Evolutionary conservation across 2,797 vertebrate genomes (phyloP), one percentile per base, ranked within the genome.

Genomic region (Apogon talboti): DNA sequence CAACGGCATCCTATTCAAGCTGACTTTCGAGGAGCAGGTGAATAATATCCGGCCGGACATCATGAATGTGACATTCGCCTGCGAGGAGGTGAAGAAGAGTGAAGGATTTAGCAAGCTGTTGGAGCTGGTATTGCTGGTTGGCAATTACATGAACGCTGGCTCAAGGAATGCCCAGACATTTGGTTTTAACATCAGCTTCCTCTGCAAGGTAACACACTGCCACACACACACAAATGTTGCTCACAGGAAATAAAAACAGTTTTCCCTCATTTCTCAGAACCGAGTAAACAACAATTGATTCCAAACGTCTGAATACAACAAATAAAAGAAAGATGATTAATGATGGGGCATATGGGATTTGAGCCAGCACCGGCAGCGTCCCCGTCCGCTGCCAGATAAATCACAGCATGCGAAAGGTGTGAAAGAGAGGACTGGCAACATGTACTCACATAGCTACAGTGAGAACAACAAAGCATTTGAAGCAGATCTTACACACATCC

Each of bases 131-230:
- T 87, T 99, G 24, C 89, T 99, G 59, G 92, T 98, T 35, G 98
- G 98, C 35, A 99, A 99, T 88, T 99, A 96, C 92, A 99, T 99
- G 98, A 99, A 99, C 37, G 94, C 98, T 0, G 98, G 98, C 67
- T 98, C 97, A 9, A 95, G 98, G 84, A 99, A 99, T 0, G 98
- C 97, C 7, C 97, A 98, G 21, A 98, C 97, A 0, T 94, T 99
- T 3, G 98, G 98, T 14, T 99, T 98, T 91, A 98, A 97, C 84
- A 77, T 99, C 91, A 96, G 81, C 83, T 98, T 98, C 76, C 96
- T 99, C 41, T 96, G 94, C 94, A 99, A 99, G 97, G 98, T 99
- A 94, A 73, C 8, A 14, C 35, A 8, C 11, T 12, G 10, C 11
- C 9, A 52, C 15, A 14, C 8, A 41, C 11, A 28, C 13, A 47